Evolutionary conservation across 2,797 vertebrate species (phyloP), one percentile per base, ranked within the genome.

Genomic region (Sphenopsis melanotis): DNA sequence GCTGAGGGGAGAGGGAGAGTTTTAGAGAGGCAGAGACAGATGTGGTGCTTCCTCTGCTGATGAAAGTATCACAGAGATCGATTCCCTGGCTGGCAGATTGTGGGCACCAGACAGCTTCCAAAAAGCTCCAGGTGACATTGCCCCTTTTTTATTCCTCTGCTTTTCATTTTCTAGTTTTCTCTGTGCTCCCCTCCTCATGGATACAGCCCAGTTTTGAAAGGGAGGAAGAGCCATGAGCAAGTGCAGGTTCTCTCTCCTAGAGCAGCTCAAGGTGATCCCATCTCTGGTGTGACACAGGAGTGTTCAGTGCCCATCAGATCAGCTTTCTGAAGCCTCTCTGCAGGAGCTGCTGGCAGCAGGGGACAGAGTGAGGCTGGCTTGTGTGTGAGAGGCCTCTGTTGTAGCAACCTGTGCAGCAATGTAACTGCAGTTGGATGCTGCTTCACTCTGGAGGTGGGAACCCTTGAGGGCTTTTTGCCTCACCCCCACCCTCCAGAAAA

Each of bases 271-370:
- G 39, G 36, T 60, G 53, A 39, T 84, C 3, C 17, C 12, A 4
- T 17, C 30, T 53, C 32, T 1, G 2, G 4, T 26, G 4, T 3
- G 8, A 8, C 34, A 26, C 20, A 15, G 19, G 17, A 11, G 4
- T 21, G 34, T 11, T 70, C 36, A 5, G 19, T 55, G 34, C 44
- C 61, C 30, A 3, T 42, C 53, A 27, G 24, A 12, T 26, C 42
- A 30, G n/a, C 29, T 59, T 66, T 39, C 27, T 53, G 61, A 34
- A 1, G 37, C 7, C 1, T n/a, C 34, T 41, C 14, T 0, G 3
- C 0, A 1, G 57, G 26, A 60, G 27, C 57, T 77, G 8, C 3
- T 1, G 1, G 3, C 2, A 7, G 49, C 50, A 56, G 42, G 41
- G 44, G 11, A 10, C 3, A 2, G 15, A 39, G 18, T 1, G 1